Percentiles rank a stretch among this genome's conserved stretches.
Evolutionary conservation across 2,113 vertebrate species (phyloP).

Genomic region (Numenius arquata): DNA sequence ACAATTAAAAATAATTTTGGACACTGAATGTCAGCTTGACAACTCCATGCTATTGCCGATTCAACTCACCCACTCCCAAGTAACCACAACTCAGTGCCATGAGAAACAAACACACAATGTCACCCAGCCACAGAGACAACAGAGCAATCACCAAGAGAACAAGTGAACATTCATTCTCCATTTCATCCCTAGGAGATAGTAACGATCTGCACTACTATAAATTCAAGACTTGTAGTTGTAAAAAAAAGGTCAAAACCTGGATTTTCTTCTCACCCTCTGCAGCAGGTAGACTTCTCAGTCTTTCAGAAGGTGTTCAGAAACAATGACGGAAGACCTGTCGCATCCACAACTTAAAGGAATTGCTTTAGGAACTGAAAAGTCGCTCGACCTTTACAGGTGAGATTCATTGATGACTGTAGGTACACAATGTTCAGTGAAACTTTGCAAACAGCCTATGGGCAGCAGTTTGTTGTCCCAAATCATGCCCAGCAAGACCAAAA

Average conservation of each 20-base stretch:
- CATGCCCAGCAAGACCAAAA: conserved; percentile 13
- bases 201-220: neutral
- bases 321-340: neutral
- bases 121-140: neutral
- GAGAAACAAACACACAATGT: neutral
- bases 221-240: neutral
- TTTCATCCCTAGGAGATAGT: neutral
- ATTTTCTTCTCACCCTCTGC: neutral
- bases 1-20: neutral
- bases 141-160: neutral
- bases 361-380: conserved; percentile 7
- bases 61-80: neutral
- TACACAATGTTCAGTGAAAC: neutral
- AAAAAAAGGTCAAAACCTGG: neutral
- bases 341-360: conserved; percentile 7
- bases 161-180: neutral
- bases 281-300: conserved; percentile 2
- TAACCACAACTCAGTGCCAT: neutral
- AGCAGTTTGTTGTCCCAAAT: conserved; percentile 23
- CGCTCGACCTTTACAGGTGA: neutral
- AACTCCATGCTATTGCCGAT: neutral
- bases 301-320: neutral
- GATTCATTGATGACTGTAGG: neutral
- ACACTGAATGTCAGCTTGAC: neutral
- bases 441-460: neutral